Evolutionary conservation across 2,888 invertebrate species (phyloP), one percentile per base, ranked within the genome.

Genomic region (Myopa tessellatipennis): DNA sequence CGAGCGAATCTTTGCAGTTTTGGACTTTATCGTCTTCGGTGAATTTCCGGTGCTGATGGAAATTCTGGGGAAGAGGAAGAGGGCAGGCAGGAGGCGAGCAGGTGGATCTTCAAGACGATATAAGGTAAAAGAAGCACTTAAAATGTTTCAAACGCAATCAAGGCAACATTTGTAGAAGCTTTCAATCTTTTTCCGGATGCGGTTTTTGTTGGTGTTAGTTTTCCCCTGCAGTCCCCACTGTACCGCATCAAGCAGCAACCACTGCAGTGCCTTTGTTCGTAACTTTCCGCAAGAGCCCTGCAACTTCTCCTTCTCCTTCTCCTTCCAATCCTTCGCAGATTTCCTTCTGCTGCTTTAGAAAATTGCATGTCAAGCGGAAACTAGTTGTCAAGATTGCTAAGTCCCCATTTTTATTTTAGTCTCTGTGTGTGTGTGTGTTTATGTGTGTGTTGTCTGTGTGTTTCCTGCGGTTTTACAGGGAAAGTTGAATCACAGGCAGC

Each of bases 301-400:
- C n/a, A 7, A 45, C 40, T 40, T 6, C 10, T 36, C 6, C 65
- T 3, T 6, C 10, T 36, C 6, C 65, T 3, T 61, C n/a, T 72
- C 52, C 52, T 10, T 26, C 18, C 50, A 50, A 1, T 73, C 14
- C 65, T 60, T 4, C 68, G 6, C 14, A 69, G 75, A 75, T 60
- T 75, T 75, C 40, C 40, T 67, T 26, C 26, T 7, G 45, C 45
- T 75, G 40, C 18, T 68, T 77, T 83, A 83, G 86, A 85, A 88
- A 88, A 88, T 87, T 88, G 85, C 88, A 84, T 88, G 87, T 88
- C 88, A 87, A 86, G 85, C 88, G 88, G 88, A 88, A 88, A 88
- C 87, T 84, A 88, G 87, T 88, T 88, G 88, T 88, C 87, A 88
- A 86, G 87, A 88, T 86, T 87, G 86, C 81, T 86, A 88, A 88